Percentiles rank a stretch among this genome's conserved stretches.
phyloP scores from a whole-genome alignment of 2,797 vertebrate genomes.

The Staurois parvus region DNA sequence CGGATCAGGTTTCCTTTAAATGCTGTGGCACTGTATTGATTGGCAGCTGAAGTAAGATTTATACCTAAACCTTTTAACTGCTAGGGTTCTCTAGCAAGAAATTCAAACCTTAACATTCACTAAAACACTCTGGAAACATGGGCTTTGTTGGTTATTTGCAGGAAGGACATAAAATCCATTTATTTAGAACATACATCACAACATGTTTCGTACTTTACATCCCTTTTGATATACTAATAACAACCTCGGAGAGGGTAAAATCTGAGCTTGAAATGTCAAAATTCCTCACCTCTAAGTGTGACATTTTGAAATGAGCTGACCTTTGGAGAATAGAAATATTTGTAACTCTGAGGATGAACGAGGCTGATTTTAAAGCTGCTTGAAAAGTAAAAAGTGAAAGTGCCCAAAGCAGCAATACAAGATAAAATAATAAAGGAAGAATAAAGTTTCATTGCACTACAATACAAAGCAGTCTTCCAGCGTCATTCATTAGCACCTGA shows the following conservation, averaged over 20 bases:
- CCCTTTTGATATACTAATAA: conserved; percentile 48
- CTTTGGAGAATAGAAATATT: conserved; percentile 48
- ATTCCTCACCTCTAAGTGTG: conserved; percentile 47
- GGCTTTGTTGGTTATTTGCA: conserved; percentile 15
- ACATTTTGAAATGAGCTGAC: conserved; percentile 58
- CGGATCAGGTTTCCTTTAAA: too few relatives aligned
- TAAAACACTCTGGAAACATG: conserved; percentile 26
- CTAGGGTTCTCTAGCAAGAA: not conserved
- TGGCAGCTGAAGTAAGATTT: not conserved
- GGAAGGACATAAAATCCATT: conserved; percentile 58
- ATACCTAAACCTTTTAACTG: not conserved
- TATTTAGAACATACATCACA: conserved; percentile 49
- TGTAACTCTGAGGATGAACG: conserved; percentile 46
- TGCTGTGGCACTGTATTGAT: not conserved
- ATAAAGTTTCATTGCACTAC: not conserved
- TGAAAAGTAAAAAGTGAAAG: conserved; percentile 31
- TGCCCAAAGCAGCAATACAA: conserved; percentile 26
- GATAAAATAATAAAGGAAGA: conserved; percentile 10
- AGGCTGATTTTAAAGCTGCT: conserved; percentile 14
- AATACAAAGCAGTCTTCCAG: not conserved
- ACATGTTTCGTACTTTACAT: conserved; percentile 44
- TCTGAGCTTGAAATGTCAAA: conserved; percentile 56
- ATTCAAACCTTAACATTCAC: not conserved
- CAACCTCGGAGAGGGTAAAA: conserved; percentile 38
- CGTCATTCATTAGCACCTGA: not conserved